phyloP scores from a whole-genome alignment of 1,140 invertebrate genomes.

The Scaptodrosophila lebanonensis region DNA sequence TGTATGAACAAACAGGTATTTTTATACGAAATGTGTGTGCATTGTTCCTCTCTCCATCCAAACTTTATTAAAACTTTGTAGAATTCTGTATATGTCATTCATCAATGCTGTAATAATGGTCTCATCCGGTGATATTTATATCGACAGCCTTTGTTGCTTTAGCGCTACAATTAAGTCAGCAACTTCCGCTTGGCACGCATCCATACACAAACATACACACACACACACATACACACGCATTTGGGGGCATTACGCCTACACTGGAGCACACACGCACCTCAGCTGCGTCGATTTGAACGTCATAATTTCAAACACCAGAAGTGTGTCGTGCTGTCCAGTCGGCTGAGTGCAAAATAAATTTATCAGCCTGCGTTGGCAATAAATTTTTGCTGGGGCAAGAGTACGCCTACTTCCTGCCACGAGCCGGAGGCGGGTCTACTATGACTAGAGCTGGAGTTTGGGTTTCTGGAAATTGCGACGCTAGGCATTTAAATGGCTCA shows the following conservation, averaged over 20 bases:
- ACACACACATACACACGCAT: constrained; percentile 15
- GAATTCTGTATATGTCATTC: too few species aligned
- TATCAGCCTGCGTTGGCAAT: constrained; percentile 67
- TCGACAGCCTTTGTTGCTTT: constrained; percentile 50
- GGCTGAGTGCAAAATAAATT: constrained; percentile 59
- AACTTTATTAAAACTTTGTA: constrained; percentile 4
- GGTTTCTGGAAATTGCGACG: neutral
- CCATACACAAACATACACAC: neutral
- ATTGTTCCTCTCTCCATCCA: neutral
- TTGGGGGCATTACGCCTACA: neutral
- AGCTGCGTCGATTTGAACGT: constrained; percentile 30
- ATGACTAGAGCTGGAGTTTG: neutral
- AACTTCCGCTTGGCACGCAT: constrained; percentile 35
- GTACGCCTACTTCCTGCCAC: constrained; percentile 22
- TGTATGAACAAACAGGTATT: too few species aligned
- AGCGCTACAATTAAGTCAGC: constrained; percentile 54
- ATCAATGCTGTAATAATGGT: constrained; percentile 40
- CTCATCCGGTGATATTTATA: constrained; percentile 60
- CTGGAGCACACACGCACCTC: too few species aligned
- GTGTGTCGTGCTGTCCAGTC: constrained; percentile 13
- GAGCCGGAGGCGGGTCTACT: constrained; percentile 27
- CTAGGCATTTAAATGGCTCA: constrained; percentile 59
- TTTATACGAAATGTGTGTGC: too few species aligned
- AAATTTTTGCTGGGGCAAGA: constrained; percentile 34
- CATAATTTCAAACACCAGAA: constrained; percentile 50